Evolutionary conservation across 2,888 invertebrate species (phyloP).

Genomic region (Cryptophagus acutangulus): DNA sequence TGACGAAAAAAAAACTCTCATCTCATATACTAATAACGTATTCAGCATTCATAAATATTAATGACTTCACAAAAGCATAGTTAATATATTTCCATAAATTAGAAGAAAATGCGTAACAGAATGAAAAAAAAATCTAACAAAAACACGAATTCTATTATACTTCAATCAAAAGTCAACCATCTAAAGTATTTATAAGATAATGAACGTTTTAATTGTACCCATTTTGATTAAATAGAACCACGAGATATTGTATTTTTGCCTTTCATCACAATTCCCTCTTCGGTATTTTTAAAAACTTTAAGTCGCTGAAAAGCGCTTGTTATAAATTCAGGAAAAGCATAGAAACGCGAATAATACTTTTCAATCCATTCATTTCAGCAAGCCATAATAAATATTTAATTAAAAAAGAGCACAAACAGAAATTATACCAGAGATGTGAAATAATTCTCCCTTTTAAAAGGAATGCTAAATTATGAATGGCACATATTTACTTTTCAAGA

Average conservation of each 20-base stretch:
- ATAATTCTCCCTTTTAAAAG: not conserved
- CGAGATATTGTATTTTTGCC: not conserved
- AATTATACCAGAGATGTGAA: constrained; percentile 18
- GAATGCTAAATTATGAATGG: no score
- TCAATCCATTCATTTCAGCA: constrained; percentile 9
- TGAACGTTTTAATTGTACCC: constrained; percentile 20
- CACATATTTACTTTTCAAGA: no score
- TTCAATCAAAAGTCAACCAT: constrained; percentile 15
- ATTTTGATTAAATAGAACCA: constrained; percentile 7
- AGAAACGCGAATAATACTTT: no score
- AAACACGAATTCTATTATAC: constrained; percentile 7
- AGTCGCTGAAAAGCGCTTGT: not conserved
- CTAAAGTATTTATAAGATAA: constrained; percentile 19
- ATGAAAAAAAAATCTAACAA: constrained; percentile 5
- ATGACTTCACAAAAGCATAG: constrained; percentile 23
- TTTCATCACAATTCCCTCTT: not conserved
- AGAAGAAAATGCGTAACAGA: constrained; percentile 11
- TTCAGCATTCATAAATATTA: constrained; percentile 23
- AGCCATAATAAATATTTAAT: constrained; percentile 20
- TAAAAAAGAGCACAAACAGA: constrained; percentile 23
- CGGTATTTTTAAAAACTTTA: not conserved
- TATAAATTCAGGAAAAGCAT: not conserved
- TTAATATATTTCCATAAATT: constrained; percentile 29
- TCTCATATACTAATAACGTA: constrained; percentile 13
- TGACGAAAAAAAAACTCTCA: no score